phyloP scores from a whole-genome alignment of 2,888 invertebrate genomes.

The Antheraea assamensis region DNA sequence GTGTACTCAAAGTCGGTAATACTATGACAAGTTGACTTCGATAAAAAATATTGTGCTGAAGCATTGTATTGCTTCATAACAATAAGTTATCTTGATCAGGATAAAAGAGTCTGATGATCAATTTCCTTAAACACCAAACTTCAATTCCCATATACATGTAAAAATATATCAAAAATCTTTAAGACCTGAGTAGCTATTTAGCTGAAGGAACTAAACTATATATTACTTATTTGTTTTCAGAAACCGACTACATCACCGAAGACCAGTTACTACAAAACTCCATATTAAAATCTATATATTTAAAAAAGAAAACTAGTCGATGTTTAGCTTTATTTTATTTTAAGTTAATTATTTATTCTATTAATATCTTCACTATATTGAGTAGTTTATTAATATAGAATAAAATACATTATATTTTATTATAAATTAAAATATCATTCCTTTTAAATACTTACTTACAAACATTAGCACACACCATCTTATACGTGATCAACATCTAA shows the following conservation, averaged over 20 bases:
- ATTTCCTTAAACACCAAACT: too few species aligned
- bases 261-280: constrained; percentile 42
- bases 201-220: not conserved
- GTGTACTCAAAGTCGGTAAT: too few species aligned
- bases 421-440: not conserved
- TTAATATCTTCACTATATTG: not conserved
- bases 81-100: too few species aligned
- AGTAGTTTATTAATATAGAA: not conserved
- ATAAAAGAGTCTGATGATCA: too few species aligned
- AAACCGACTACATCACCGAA: constrained; percentile 39
- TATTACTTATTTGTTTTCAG: constrained; percentile 46
- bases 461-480: not conserved
- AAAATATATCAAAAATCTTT: too few species aligned
- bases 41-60: too few species aligned
- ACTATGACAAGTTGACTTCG: too few species aligned
- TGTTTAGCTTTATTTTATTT: constrained; percentile 23
- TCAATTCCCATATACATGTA: too few species aligned
- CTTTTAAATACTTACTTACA: not conserved
- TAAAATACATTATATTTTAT: constrained; percentile 2
- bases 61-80: too few species aligned
- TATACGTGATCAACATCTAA: not conserved
- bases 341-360: not conserved
- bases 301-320: constrained; percentile 26
- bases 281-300: constrained; percentile 32
- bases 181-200: too few species aligned